Evolutionary conservation across 2,888 invertebrate genomes (phyloP).

Genomic region (Zygothrica quintamaculata): DNA sequence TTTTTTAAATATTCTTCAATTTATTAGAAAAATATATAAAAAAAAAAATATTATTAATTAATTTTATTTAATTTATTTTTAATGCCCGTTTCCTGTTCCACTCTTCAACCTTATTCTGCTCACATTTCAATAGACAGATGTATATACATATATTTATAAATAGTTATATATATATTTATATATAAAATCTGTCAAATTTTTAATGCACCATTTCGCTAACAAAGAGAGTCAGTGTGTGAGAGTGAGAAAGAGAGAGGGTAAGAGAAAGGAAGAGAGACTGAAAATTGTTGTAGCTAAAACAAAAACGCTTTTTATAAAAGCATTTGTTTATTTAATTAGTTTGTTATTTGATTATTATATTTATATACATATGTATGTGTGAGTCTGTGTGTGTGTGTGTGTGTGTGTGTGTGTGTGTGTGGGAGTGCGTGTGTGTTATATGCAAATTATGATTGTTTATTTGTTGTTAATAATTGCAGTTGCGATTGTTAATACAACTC

Average conservation of each 20-base stretch:
- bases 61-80: not conserved
- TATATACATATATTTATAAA: conserved; percentile 2
- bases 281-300: conserved; percentile 18
- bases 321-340: conserved; percentile 73
- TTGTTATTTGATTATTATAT: conserved; percentile 65
- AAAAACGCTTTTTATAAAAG: conserved; percentile 35
- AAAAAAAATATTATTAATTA: not conserved
- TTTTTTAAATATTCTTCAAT: not conserved
- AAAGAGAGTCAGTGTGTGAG: not conserved
- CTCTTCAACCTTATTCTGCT: no score
- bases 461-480: conserved; percentile 68
- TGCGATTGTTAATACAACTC: conserved; percentile 53
- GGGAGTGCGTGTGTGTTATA: conserved; percentile 24
- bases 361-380: not conserved
- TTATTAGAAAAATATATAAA: not conserved
- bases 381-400: conserved; percentile 3
- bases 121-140: no score
- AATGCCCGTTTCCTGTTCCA: not conserved
- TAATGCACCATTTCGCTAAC: conserved; percentile 45
- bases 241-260: conserved; percentile 38
- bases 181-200: conserved; percentile 52
- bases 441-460: conserved; percentile 69
- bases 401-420: conserved; percentile 17
- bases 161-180: not conserved
- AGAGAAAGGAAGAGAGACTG: conserved; percentile 32